phyloP scores from a whole-genome alignment of 2,797 vertebrate species.

The Notamacropus eugenii region DNA sequence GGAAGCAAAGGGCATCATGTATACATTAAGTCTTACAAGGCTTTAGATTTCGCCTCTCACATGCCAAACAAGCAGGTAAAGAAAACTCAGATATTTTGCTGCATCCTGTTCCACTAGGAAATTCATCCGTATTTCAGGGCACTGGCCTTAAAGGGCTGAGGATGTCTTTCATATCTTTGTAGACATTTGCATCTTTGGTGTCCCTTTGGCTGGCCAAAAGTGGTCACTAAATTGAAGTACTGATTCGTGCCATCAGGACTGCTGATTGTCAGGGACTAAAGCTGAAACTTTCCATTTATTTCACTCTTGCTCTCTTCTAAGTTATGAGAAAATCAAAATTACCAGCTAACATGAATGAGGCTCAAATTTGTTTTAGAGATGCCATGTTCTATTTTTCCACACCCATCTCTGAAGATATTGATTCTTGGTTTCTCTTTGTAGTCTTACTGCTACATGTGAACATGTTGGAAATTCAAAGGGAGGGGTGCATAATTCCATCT shows the following conservation, averaged over 20 bases:
- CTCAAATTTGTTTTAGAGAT: not conserved
- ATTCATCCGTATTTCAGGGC: not conserved
- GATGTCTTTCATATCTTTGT: rapidly evolving
- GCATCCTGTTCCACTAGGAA: not conserved
- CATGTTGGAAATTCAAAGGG: not conserved
- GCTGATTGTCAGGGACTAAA: not conserved
- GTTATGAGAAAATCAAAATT: slow-evolving; percentile 18
- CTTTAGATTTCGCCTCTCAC: not conserved
- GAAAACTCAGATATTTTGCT: not conserved
- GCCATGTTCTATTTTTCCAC: not conserved
- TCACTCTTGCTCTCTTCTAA: not conserved
- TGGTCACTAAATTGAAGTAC: not conserved
- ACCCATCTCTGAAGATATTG: not conserved
- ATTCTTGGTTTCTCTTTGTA: slow-evolving; percentile 24
- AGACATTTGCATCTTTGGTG: not conserved
- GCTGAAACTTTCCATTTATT: not conserved
- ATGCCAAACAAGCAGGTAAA: not conserved
- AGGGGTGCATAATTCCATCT: not conserved
- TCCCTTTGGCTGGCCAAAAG: not conserved
- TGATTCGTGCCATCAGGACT: rapidly evolving
- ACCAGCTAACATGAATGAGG: not conserved
- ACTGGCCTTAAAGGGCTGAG: not conserved
- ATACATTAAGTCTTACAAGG: not conserved
- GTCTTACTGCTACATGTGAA: not conserved
- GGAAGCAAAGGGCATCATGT: not conserved